Evolutionary conservation across 1,140 invertebrate species (phyloP).

Genomic region (Triops cancriformis): DNA sequence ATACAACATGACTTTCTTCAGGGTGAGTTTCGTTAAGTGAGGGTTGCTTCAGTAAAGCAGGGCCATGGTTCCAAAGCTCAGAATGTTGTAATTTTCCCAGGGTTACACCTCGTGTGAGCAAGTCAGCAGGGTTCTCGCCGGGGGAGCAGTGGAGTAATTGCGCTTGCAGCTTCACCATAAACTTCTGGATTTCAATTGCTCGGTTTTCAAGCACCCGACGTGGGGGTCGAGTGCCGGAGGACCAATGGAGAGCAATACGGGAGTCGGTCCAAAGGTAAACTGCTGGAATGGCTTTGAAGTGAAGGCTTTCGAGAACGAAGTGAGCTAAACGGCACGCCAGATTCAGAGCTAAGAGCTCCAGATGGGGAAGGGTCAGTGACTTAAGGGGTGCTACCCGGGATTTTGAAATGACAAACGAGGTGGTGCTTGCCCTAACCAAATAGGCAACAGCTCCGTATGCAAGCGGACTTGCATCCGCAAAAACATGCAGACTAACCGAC

Average conservation of each 20-base stretch:
- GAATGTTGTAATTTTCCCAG: not conserved
- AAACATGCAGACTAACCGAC: constrained; percentile 16
- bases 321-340: constrained; percentile 1
- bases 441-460: constrained; percentile 20
- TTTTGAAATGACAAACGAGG: constrained; percentile 16
- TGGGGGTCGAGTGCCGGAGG: not conserved
- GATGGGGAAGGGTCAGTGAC: constrained; percentile 16
- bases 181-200: not conserved
- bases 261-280: constrained; percentile 22
- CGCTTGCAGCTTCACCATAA: not conserved
- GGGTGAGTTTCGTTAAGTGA: not conserved
- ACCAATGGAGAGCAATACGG: constrained; percentile 19
- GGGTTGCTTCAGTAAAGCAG: not conserved
- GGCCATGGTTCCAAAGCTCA: not conserved
- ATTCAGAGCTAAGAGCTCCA: constrained; percentile 17
- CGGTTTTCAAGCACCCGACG: not conserved
- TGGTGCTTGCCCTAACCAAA: not conserved
- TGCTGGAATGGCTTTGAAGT: not conserved
- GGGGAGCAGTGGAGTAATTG: not conserved
- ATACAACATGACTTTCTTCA: not conserved
- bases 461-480: constrained; percentile 19
- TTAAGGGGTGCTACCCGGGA: constrained; percentile 20
- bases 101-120: constrained; percentile 20
- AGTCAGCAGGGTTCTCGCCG: constrained; percentile 18
- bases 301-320: not conserved